Evolutionary conservation across 2,113 vertebrate genomes (phyloP).

Genomic region (Eptesicus fuscus): DNA sequence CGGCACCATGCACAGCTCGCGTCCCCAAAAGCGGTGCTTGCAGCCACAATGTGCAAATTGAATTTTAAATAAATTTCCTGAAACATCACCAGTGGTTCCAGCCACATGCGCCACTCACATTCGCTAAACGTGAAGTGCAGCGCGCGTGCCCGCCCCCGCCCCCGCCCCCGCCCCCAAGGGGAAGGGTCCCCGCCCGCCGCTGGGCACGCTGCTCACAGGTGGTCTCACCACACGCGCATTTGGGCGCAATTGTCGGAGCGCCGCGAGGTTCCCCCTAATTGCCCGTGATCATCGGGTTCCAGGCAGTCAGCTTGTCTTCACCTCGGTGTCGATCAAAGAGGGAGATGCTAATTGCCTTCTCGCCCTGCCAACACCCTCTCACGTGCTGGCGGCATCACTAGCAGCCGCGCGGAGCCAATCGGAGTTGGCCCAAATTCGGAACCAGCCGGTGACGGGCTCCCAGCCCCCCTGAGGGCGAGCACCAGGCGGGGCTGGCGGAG

Average conservation of each 20-base stretch:
- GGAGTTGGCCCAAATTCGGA: slow-evolving; percentile 48
- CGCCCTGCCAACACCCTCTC: slow-evolving; percentile 60
- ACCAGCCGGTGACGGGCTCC: not conserved
- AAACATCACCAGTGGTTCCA: slow-evolving; percentile 44
- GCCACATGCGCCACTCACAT: slow-evolving; percentile 19
- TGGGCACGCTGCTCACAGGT: not conserved
- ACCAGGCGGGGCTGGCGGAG: not conserved
- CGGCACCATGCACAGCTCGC: slow-evolving; percentile 49
- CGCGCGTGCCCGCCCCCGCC: not conserved
- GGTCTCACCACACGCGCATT: not conserved
- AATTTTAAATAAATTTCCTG: slow-evolving; percentile 71
- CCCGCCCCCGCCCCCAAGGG: not conserved
- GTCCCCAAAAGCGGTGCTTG: slow-evolving; percentile 69
- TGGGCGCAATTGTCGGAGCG: not conserved
- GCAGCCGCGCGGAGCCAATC: slow-evolving; percentile 34
- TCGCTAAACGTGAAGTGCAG: slow-evolving; percentile 49
- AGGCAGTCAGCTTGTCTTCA: slow-evolving; percentile 46
- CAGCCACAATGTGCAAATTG: slow-evolving; percentile 47
- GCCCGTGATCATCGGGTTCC: slow-evolving; percentile 14
- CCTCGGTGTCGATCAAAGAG: slow-evolving; percentile 58
- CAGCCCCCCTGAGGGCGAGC: not conserved
- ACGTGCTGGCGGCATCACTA: slow-evolving; percentile 34
- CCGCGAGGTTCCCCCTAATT: slow-evolving; percentile 41
- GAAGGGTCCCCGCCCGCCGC: not conserved
- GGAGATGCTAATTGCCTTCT: slow-evolving; percentile 66